A percentile compares a stretch with the other conserved stretches of the same genome.
Evolutionary conservation across 2,888 invertebrate genomes (phyloP).

Genomic region (Timema cristinae): DNA sequence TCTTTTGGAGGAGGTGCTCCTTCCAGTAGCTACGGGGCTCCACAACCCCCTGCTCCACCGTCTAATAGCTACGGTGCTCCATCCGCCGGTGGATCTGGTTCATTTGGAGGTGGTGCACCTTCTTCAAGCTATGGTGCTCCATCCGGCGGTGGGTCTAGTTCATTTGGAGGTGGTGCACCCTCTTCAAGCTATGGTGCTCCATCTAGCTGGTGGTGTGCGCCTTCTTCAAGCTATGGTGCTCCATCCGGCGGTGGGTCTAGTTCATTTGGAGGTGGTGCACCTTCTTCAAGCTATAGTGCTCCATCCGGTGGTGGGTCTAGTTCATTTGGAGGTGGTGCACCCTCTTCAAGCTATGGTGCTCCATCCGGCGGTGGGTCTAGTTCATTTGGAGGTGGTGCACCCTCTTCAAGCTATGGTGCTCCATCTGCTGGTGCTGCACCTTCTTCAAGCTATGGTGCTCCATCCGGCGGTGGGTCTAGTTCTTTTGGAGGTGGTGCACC

Average conservation of each 20-base stretch:
- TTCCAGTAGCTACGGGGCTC: slow-evolving; percentile 50
- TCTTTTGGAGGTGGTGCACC: slow-evolving; percentile 10
- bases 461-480: slow-evolving; percentile 21
- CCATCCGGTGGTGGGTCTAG: slow-evolving; percentile 18
- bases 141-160: slow-evolving; percentile 40
- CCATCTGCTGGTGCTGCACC: slow-evolving; percentile 37
- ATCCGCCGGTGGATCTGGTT: slow-evolving; percentile 21
- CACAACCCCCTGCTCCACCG: slow-evolving; percentile 28
- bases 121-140: slow-evolving; percentile 41
- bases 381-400: slow-evolving; percentile 24
- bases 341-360: slow-evolving; percentile 19
- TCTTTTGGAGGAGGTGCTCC: slow-evolving; percentile 38
- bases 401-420: slow-evolving; percentile 47
- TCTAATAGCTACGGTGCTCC: slow-evolving; percentile 37
- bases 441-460: slow-evolving; percentile 25
- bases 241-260: slow-evolving; percentile 35
- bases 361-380: slow-evolving; percentile 11
- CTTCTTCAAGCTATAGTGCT: slow-evolving; percentile 27
- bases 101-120: slow-evolving; percentile 35
- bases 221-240: slow-evolving; percentile 48
- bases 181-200: slow-evolving; percentile 21
- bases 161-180: slow-evolving; percentile 35
- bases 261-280: slow-evolving; percentile 37
- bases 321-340: slow-evolving; percentile 25
- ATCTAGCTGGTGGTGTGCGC: slow-evolving; percentile 33